phyloP scores from a whole-genome alignment of 2,113 vertebrate species.

The Hepsetus odoe region DNA sequence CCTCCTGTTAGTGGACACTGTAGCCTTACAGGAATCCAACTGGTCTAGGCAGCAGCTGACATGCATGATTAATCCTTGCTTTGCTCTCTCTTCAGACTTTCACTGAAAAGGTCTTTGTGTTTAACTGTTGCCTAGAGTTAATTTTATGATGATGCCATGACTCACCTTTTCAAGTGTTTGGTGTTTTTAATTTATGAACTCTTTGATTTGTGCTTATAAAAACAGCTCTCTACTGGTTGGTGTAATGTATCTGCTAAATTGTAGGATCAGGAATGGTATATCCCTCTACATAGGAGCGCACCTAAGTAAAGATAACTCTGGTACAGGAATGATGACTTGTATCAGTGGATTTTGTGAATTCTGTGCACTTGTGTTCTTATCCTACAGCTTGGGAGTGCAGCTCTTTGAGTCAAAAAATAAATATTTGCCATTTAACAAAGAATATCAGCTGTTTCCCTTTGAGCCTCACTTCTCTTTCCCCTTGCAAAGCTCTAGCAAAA shows the following conservation, averaged over 20 bases:
- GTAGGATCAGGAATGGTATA: no score
- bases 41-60: constrained; percentile 4
- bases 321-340: no score
- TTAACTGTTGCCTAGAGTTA: constrained; percentile 4
- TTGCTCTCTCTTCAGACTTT: neutral
- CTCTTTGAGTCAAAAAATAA: neutral
- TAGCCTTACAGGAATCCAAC: neutral
- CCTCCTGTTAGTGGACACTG: neutral
- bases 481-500: neutral
- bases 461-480: neutral
- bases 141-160: neutral
- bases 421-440: constrained; percentile 20
- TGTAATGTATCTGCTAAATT: no score
- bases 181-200: neutral
- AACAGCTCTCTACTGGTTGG: no score
- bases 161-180: neutral
- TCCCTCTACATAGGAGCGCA: no score
- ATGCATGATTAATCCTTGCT: neutral
- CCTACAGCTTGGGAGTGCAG: neutral
- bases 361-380: neutral
- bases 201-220: neutral
- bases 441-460: constrained; percentile 5
- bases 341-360: neutral
- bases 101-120: neutral
- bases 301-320: no score